Evolutionary conservation across 2,888 invertebrate genomes (phyloP), one percentile per base, ranked within the genome.

Genomic region (Sminthurides aquaticus): DNA sequence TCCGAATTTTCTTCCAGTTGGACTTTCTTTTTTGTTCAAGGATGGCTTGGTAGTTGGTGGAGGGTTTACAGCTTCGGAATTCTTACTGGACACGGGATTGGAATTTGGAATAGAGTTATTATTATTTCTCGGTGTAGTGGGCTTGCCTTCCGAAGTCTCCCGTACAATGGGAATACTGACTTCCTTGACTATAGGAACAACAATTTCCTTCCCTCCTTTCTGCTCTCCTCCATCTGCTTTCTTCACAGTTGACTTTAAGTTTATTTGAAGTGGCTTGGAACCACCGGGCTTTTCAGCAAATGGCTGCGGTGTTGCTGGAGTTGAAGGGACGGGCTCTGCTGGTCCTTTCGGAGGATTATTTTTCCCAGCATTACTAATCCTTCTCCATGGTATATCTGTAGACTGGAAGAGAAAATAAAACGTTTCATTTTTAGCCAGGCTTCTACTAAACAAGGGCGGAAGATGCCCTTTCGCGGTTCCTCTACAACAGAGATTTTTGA

Each of bases 381-480:
- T 65, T 67, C 72, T 71, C 72, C 72, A 72, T 49, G 72, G 71
- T 62, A 69, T 67, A 62, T 72, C 72, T 60, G n/a, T n/a, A n/a
- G 67, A 52, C 52, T 52, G 52, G 20, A 52, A 52, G 20, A 52
- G 20, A 52, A 52, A 52, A 5, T 5, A 52, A 52, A 8, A 43
- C 8, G 8, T 11, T 43, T 11, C 43, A 43, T 43, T 18, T 11
- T 43, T 18, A 43, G 11, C 43, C 8, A 18, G 11, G 43, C 18
- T 18, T 11, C 18, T 43, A 43, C 18, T 8, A 43, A 43, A n/a
- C n/a, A n/a, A n/a, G n/a, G n/a, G n/a, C n/a, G n/a, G n/a, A n/a
- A n/a, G n/a, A n/a, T n/a, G n/a, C n/a, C n/a, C n/a, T n/a, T n/a
- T n/a, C n/a, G n/a, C n/a, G n/a, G n/a, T n/a, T n/a, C n/a, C n/a